Base-by-base conservation (phyloP, 1,140 invertebrate species). In the Vollenhovia emeryi region DNA sequence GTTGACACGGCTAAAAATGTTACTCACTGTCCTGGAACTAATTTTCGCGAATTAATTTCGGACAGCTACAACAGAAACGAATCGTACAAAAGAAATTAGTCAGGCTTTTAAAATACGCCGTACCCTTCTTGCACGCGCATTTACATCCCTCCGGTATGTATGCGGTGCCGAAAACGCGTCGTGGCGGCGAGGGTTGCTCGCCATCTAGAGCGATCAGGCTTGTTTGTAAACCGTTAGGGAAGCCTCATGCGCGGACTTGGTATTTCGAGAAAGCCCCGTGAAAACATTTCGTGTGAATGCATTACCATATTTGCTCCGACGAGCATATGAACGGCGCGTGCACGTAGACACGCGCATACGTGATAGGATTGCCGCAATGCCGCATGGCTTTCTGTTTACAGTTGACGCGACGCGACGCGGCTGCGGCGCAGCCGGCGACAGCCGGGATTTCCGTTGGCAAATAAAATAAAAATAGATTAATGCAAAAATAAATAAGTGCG, bases 251-350 rank as follows among this genome's bases (percentile, higher is more conserved):
- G 74, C 64, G 48, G 59, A 87, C 85, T 87, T 79, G 62, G 64
- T 84, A 71, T 87, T 89, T 87, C 80, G 89, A 73, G 86, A 69
- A 86, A 87, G 50, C 86, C 87, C 62, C 75, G 74, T 84, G 90
- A 92, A 91, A 91, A 92, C 89, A 87, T 90, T 91, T 86, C 82
- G 64, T 45, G 86, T 89, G 87, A 87, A 84, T 84, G 75, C 83
- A 92, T 92, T 92, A 92, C 89, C 91, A 92, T 91, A 91, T 91
- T 91, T 85, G 79, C 82, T 76, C 68, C 69, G 69, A 78, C 83
- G 85, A 84, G 78, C 75, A 85, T 79, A 89, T 84, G 85, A 79
- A 84, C 84, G 84, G 36, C 83, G 87, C 86, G 86, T 86, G 79
- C 75, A 80, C 83, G 89, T 86, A 85, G 84, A 68, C 84, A 85